Base-by-base conservation (phyloP, 2,797 vertebrate genomes). In the Coranthus polyacanthus region DNA sequence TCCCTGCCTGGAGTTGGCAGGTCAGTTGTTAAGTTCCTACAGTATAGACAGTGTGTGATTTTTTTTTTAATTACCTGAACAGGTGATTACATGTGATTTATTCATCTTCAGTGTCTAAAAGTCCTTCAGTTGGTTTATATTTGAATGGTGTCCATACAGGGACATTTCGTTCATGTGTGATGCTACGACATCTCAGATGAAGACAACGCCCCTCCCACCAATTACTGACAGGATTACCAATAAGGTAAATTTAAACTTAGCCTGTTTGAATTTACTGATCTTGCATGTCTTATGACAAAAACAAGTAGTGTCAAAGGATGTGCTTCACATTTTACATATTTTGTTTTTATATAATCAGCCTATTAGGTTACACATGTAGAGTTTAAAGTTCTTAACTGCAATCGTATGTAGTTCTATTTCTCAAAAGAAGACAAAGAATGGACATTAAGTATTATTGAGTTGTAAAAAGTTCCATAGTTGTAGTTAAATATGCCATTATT, bases 121-220 rank as follows among this genome's bases (percentile, higher is more conserved):
- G 1, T 43, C 17, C 32, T 21, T 56, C 18, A 29, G 17, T 12
- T 29, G 29, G 50, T 37, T 24, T 61, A 5, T 81, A 12, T 58
- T 12, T 32, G 9, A 4, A 21, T 2, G 18, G 17, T 29, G 18
- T 51, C 0, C 51, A 58, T 85, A 47, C 83, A 97, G 97, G 82
- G 96, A 95, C 82, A 91, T 96, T 80, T 97, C 96, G 5, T 97
- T 96, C 67, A 88, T 97, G 11, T 96, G 94, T 82, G 93, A 97
- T 24, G 43, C 90, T 38, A 58, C 70, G 13, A 65, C 78, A 16
- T 68, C 72, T 57, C 85, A 81, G 86, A 94, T 68, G 79, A 88
- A 76, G 59, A 68, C 44, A 62, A 61, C 53, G 1, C 49, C 62
- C 22, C 69, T 69, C 0, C 84, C 92, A 44, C 92, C 91, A 5